Evolutionary conservation across 2,888 invertebrate species (phyloP).

Genomic region (Temnothorax unifasciatus): DNA sequence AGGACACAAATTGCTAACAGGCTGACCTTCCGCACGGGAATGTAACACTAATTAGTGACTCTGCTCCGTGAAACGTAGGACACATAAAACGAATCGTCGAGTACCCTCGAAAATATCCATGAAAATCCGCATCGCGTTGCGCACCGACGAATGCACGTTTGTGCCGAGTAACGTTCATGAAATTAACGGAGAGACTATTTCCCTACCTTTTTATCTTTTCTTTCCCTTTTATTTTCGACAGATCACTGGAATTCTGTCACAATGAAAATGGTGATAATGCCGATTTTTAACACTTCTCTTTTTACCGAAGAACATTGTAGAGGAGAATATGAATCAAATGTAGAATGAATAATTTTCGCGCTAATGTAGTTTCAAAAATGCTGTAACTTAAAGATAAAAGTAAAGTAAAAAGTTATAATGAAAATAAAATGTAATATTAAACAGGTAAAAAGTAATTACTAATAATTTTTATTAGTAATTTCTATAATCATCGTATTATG

Average conservation of each 20-base stretch:
- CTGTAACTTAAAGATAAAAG: not conserved
- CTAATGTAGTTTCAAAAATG: not conserved
- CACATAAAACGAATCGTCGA: slow-evolving; percentile 64
- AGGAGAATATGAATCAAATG: not conserved
- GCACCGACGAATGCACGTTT: slow-evolving; percentile 53
- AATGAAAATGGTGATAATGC: not conserved
- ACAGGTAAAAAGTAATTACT: not conserved
- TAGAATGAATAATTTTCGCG: not conserved
- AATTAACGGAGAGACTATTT: slow-evolving; percentile 67
- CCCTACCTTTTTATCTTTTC: slow-evolving; percentile 23
- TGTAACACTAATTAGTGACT: slow-evolving; percentile 69
- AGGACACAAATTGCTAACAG: slow-evolving; percentile 30
- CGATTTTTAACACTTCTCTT: not conserved
- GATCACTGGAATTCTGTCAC: not conserved
- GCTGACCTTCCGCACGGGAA: slow-evolving; percentile 44
- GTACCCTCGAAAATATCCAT: slow-evolving; percentile 68
- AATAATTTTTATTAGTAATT: not conserved
- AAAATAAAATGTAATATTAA: slow-evolving; percentile 11
- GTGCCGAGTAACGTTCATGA: slow-evolving; percentile 76
- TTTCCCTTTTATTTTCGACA: slow-evolving; percentile 23
- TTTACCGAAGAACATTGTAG: not conserved
- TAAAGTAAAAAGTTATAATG: not conserved
- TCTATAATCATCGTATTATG: not conserved
- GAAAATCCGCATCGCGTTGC: slow-evolving; percentile 59
- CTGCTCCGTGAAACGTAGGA: slow-evolving; percentile 39